Conservation (phyloP, 2,888 invertebrate species). For the Cotesia congregata region DNA sequence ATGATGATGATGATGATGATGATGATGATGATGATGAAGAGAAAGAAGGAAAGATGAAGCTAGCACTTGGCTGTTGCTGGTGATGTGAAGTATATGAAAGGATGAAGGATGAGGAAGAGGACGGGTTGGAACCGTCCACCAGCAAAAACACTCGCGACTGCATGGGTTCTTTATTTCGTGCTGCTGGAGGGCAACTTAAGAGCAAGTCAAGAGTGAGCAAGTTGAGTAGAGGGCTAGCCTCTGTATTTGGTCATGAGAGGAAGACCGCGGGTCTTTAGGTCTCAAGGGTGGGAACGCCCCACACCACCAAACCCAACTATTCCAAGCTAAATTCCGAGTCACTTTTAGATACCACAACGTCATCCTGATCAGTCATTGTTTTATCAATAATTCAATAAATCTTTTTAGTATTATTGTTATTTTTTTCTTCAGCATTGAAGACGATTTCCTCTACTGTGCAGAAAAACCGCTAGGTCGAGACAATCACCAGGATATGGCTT, state of each 20-base stretch:
- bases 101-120: slow-evolving; percentile 34
- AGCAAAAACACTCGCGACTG: slow-evolving; percentile 37
- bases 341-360: not conserved
- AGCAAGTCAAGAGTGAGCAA: slow-evolving; percentile 1
- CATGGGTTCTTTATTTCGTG: slow-evolving; percentile 36
- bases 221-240: slow-evolving; percentile 43
- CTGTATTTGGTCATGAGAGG: slow-evolving; percentile 53
- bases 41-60: slow-evolving; percentile 34
- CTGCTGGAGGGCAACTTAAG: not conserved
- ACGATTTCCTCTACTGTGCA: no score
- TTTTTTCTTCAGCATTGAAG: no score
- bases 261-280: slow-evolving; percentile 49
- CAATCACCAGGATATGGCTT: not conserved
- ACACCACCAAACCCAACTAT: slow-evolving; percentile 1
- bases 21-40: slow-evolving; percentile 21
- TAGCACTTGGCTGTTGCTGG: not conserved
- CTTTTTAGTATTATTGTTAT: not conserved
- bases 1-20: not conserved
- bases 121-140: slow-evolving; percentile 25
- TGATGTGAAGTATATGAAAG: slow-evolving; percentile 2
- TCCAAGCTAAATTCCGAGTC: not conserved
- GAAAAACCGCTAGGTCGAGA: not conserved
- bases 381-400: not conserved
- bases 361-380: not conserved
- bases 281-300: slow-evolving; percentile 52